These are phyloP conservation scores for Lasioglossum baleicum DNA, from an alignment of 1,140 invertebrate genomes.

Conservation along the genomic window DNA sequence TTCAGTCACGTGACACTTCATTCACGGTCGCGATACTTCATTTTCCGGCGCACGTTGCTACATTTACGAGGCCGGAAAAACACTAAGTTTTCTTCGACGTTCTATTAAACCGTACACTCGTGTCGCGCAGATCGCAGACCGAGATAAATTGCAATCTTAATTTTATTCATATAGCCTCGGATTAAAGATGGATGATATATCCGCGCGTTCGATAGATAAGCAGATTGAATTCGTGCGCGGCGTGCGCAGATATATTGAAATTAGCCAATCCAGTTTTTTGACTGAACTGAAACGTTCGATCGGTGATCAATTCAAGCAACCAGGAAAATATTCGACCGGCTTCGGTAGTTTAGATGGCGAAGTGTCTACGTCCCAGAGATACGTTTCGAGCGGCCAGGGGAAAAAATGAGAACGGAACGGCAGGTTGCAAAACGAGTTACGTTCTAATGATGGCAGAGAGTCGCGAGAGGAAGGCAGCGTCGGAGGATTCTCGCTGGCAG, in stretches of 20 bases:
- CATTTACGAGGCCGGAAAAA: too few species aligned
- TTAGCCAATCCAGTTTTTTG: background rate
- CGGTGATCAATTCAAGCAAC: background rate
- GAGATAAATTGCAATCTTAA: too few species aligned
- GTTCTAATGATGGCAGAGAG: slow-evolving; percentile 26
- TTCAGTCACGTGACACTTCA: too few species aligned
- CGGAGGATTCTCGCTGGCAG: background rate
- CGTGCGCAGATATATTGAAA: background rate
- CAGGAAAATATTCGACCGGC: background rate
- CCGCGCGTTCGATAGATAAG: background rate
- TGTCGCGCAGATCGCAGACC: too few species aligned
- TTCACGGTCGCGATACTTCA: too few species aligned
- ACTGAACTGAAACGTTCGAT: background rate
- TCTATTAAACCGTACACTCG: too few species aligned
- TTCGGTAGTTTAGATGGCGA: background rate
- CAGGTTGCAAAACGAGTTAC: slow-evolving; percentile 37
- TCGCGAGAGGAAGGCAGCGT: background rate
- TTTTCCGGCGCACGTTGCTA: too few species aligned
- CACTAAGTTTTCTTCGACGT: too few species aligned
- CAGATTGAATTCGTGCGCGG: background rate
- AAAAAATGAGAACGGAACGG: slow-evolving; percentile 1
- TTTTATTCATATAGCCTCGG: too few species aligned
- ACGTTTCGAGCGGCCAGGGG: too few species aligned
- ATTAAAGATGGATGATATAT: too few species aligned
- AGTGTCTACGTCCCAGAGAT: background rate